phyloP scores from a whole-genome alignment of 2,113 vertebrate species.

The Acrocephalus arundinaceus region DNA sequence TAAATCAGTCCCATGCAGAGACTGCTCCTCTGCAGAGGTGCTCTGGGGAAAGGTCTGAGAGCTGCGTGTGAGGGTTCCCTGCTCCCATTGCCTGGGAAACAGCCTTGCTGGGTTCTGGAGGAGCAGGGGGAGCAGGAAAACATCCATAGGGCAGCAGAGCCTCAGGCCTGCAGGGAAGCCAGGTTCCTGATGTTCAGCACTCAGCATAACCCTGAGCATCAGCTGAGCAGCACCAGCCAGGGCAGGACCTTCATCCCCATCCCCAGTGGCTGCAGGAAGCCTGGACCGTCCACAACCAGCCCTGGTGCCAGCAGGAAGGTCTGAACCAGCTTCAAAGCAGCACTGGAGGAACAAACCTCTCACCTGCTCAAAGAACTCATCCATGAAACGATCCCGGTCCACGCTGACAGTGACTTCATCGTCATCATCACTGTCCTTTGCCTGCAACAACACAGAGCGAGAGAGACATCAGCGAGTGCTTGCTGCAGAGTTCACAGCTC shows the following conservation, averaged over 20 bases:
- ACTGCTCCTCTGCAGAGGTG: constrained; percentile 7
- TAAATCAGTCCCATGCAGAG: constrained; percentile 4
- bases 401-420: constrained; percentile 82
- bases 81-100: neutral
- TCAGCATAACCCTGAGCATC: neutral
- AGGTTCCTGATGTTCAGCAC: neutral
- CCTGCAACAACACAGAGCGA: constrained; percentile 48
- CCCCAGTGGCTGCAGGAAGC: accelerated
- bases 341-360: constrained; percentile 2
- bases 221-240: neutral
- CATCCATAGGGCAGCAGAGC: neutral
- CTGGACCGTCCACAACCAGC: accelerated
- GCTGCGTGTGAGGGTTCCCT: neutral
- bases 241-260: neutral
- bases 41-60: neutral
- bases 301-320: neutral
- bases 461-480: neutral
- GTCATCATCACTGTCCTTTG: constrained; percentile 83
- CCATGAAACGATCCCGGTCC: constrained; percentile 85
- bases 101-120: neutral
- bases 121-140: neutral
- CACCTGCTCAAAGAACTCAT: constrained; percentile 87
- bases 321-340: neutral
- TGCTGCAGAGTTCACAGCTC: accelerated
- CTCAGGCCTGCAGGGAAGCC: neutral